Conservation (phyloP, 2,888 invertebrate species). For the Congeria kusceri region DNA sequence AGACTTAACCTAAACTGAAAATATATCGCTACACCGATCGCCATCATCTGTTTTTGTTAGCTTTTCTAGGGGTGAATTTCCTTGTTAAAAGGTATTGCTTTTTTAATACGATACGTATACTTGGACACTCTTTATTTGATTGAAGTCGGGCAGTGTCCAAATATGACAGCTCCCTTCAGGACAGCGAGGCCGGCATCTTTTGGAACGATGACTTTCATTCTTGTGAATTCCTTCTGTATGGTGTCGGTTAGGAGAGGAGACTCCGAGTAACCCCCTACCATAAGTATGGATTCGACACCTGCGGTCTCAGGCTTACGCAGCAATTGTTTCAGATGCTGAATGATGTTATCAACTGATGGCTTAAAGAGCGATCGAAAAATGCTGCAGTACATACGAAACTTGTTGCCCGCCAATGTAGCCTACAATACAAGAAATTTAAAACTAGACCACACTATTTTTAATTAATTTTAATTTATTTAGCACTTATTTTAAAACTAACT, state of each 20-base stretch:
- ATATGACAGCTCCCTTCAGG: constrained; percentile 20
- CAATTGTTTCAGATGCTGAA: constrained; percentile 3
- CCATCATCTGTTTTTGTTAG: too few relatives aligned
- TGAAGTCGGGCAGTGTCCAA: constrained; percentile 6
- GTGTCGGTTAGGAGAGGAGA: constrained; percentile 16
- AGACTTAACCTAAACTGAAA: too few relatives aligned
- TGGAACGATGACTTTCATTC: neutral
- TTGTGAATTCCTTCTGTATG: neutral
- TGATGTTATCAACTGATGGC: neutral
- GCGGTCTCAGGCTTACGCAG: neutral
- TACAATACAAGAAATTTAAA: too few relatives aligned
- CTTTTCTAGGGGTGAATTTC: too few relatives aligned
- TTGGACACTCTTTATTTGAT: neutral
- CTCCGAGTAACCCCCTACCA: constrained; percentile 28
- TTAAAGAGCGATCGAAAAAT: constrained; percentile 18
- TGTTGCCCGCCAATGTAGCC: constrained; percentile 8
- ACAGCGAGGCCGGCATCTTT: constrained; percentile 8
- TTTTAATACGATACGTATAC: constrained; percentile 6
- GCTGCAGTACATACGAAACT: constrained; percentile 1
- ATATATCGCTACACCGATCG: too few relatives aligned
- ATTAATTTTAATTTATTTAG: too few relatives aligned
- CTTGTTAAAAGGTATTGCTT: neutral
- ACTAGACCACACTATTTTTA: too few relatives aligned
- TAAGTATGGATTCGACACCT: constrained; percentile 1
- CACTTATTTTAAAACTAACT: too few relatives aligned